Conservation (phyloP, 2,888 invertebrate genomes). For the Mesoligia furuncula region DNA sequence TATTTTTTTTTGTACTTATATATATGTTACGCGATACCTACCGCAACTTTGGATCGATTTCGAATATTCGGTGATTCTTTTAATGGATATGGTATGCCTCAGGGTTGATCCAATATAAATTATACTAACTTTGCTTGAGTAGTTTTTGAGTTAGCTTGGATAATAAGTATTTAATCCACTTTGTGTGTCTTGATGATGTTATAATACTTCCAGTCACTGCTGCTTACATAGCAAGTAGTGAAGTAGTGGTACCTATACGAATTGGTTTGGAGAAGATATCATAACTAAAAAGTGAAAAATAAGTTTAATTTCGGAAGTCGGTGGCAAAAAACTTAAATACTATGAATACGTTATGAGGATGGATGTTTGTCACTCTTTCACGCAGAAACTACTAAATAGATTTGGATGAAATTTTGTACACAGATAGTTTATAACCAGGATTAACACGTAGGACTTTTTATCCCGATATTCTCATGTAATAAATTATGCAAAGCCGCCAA, state of each 20-base stretch:
- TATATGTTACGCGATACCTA: neutral
- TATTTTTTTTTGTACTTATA: neutral
- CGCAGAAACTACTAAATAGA: too few relatives aligned
- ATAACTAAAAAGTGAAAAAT: too few relatives aligned
- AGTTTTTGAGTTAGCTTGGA: neutral
- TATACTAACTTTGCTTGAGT: neutral
- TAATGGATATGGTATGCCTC: neutral
- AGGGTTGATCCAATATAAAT: neutral
- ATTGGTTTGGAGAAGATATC: neutral
- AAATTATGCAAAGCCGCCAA: constrained; percentile 38
- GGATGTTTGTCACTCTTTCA: too few relatives aligned
- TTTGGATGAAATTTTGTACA: too few relatives aligned
- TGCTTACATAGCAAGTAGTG: neutral
- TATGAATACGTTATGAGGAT: too few relatives aligned
- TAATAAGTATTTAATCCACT: neutral
- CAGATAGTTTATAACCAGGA: too few relatives aligned
- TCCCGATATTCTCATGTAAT: constrained; percentile 30
- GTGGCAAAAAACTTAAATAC: too few relatives aligned
- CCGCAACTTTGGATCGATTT: neutral
- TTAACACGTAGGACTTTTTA: too few relatives aligned
- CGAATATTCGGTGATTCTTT: neutral
- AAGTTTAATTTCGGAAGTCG: too few relatives aligned
- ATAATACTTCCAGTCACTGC: too few relatives aligned
- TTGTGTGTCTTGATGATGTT: neutral
- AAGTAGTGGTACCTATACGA: neutral